A percentile compares a stretch with the other conserved stretches of the same genome.
Evolutionary conservation across 2,113 vertebrate species (phyloP).

Genomic region (Gorsachius goisagi): DNA sequence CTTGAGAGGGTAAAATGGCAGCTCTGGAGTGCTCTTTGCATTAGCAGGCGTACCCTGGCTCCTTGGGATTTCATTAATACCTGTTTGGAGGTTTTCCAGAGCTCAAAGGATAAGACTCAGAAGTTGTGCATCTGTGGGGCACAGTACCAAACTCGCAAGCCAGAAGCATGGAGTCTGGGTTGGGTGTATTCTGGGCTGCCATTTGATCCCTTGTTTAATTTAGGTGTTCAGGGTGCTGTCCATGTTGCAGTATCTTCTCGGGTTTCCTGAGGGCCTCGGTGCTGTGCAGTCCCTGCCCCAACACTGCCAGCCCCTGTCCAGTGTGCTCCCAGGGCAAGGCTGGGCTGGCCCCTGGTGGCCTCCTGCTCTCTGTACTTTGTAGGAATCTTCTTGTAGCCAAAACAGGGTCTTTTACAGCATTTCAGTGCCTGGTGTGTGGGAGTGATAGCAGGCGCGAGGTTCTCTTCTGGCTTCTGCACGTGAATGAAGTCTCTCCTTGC

Average conservation of each 20-base stretch:
- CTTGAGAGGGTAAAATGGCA: neutral
- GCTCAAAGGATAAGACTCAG: neutral
- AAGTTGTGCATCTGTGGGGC: neutral
- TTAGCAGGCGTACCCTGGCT: neutral
- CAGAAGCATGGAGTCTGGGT: neutral
- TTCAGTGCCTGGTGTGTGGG: neutral
- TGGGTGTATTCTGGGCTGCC: neutral
- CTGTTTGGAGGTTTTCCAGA: neutral
- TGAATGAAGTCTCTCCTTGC: neutral
- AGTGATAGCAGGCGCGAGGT: neutral
- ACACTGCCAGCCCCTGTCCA: neutral
- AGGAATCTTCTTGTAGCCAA: neutral
- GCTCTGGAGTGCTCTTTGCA: neutral
- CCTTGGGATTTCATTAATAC: neutral
- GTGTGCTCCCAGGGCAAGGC: neutral
- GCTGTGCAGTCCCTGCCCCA: neutral
- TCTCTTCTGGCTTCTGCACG: neutral
- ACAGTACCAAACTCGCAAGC: accelerated
- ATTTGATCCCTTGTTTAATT: neutral
- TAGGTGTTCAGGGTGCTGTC: neutral
- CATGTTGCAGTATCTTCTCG: neutral
- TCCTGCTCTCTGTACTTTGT: neutral
- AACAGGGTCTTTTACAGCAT: neutral
- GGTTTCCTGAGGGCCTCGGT: neutral
- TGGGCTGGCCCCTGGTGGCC: neutral